Percentiles rank a stretch among this genome's conserved stretches.
phyloP scores from a whole-genome alignment of 2,113 vertebrate species.

The Xenus cinereus region DNA sequence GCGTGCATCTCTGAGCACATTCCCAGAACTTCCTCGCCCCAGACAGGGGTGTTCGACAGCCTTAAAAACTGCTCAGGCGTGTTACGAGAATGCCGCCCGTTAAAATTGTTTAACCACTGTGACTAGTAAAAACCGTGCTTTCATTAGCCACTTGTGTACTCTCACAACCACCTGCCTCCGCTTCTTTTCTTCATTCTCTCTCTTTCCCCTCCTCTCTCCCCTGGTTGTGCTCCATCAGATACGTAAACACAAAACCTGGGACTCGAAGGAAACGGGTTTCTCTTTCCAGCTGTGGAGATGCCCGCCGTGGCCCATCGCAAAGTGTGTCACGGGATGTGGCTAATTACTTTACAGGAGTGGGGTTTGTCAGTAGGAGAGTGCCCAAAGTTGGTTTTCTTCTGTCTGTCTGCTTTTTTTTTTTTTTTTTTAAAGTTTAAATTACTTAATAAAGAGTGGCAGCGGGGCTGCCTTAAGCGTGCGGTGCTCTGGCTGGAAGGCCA shows the following conservation, averaged over 20 bases:
- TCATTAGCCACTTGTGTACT: constrained; percentile 27
- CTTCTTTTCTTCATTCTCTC: not conserved
- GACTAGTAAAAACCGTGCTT: constrained; percentile 7
- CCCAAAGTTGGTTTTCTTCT: not conserved
- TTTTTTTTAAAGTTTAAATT: not conserved
- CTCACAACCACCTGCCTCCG: not conserved
- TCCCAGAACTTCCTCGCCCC: not conserved
- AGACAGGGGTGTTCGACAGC: not conserved
- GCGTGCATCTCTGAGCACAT: not conserved
- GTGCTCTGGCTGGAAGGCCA: not conserved
- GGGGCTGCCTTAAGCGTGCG: not conserved
- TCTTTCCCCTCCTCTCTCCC: not conserved
- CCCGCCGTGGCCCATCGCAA: not conserved
- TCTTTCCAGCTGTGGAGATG: not conserved
- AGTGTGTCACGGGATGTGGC: not conserved
- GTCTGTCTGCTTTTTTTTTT: not conserved
- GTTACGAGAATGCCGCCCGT: not conserved
- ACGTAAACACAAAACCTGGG: not conserved
- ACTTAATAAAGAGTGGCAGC: not conserved
- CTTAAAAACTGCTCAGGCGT: constrained; percentile 3
- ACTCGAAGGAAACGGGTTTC: not conserved
- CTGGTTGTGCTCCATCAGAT: not conserved
- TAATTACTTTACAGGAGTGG: not conserved
- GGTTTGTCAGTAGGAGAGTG: not conserved
- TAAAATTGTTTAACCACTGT: constrained; percentile 24